Conservation (phyloP, 2,888 invertebrate genomes). For the Strigamia maritima region DNA sequence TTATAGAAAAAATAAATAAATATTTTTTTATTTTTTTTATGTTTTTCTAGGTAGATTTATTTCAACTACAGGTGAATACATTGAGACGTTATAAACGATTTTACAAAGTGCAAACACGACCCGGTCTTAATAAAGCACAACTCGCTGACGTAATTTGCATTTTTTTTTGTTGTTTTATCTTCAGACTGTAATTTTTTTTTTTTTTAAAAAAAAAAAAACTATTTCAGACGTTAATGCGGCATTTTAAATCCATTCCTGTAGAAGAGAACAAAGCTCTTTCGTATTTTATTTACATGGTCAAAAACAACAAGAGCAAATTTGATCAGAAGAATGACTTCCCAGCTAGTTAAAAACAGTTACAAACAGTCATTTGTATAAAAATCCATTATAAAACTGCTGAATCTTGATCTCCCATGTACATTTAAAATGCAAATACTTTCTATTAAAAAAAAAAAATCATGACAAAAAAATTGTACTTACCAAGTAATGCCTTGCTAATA, state of each 20-base stretch:
- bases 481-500: slow-evolving; percentile 14
- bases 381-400: neutral
- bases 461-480: neutral
- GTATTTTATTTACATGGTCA: slow-evolving; percentile 93
- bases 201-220: slow-evolving; percentile 41
- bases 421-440: neutral
- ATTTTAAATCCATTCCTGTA: slow-evolving; percentile 91
- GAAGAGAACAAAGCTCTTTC: slow-evolving; percentile 92
- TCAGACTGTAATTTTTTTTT: neutral
- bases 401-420: neutral
- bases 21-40: neutral
- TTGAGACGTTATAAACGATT: slow-evolving; percentile 87
- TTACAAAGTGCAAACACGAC: slow-evolving; percentile 85
- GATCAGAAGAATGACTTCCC: slow-evolving; percentile 62
- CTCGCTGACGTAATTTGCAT: slow-evolving; percentile 78
- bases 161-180: neutral
- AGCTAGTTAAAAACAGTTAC: slow-evolving; percentile 35
- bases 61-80: slow-evolving; percentile 89
- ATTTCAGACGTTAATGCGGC: slow-evolving; percentile 85
- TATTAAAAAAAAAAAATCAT: neutral
- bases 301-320: slow-evolving; percentile 83
- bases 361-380: neutral
- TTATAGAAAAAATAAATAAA: neutral
- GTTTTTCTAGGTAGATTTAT: slow-evolving; percentile 68
- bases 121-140: slow-evolving; percentile 91